Conservation (phyloP, 2,888 invertebrate genomes). For the Eupithecia subumbrata region DNA sequence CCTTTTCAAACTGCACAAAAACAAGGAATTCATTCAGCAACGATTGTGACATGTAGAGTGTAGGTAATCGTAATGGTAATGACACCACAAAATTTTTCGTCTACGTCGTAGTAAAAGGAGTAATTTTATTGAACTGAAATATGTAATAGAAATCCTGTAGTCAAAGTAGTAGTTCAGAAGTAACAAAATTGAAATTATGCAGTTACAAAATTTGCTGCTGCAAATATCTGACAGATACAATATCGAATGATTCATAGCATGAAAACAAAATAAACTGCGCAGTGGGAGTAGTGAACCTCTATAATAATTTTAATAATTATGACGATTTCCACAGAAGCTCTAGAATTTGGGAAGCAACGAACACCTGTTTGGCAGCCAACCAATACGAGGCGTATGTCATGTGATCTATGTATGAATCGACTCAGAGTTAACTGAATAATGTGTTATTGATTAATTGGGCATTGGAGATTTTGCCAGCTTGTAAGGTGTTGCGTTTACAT, state of each 20-base stretch:
- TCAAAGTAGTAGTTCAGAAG: not conserved
- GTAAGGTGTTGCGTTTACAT: slow-evolving; percentile 26
- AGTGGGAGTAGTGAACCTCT: slow-evolving; percentile 37
- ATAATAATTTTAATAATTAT: slow-evolving; percentile 54
- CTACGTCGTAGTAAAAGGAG: too few species aligned
- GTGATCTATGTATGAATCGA: slow-evolving; percentile 52
- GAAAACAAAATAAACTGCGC: slow-evolving; percentile 47
- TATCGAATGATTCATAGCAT: not conserved
- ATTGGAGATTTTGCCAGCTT: slow-evolving; percentile 48
- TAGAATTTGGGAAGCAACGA: slow-evolving; percentile 46
- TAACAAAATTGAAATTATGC: too few species aligned
- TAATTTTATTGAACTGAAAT: not conserved
- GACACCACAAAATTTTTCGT: not conserved
- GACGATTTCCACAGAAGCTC: slow-evolving; percentile 51
- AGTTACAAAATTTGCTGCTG: slow-evolving; percentile 3
- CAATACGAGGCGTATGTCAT: slow-evolving; percentile 59
- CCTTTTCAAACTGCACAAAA: not conserved
- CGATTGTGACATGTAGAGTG: not conserved
- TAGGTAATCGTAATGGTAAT: not conserved
- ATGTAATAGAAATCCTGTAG: not conserved
- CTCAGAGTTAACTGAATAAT: slow-evolving; percentile 51
- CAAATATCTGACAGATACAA: slow-evolving; percentile 2
- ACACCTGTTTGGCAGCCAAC: slow-evolving; percentile 62
- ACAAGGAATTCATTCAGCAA: not conserved
- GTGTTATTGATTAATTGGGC: slow-evolving; percentile 67